These are phyloP conservation scores for Phyllotis vaccarum DNA, from an alignment of 2,797 vertebrate species.

Conservation along the genomic window DNA sequence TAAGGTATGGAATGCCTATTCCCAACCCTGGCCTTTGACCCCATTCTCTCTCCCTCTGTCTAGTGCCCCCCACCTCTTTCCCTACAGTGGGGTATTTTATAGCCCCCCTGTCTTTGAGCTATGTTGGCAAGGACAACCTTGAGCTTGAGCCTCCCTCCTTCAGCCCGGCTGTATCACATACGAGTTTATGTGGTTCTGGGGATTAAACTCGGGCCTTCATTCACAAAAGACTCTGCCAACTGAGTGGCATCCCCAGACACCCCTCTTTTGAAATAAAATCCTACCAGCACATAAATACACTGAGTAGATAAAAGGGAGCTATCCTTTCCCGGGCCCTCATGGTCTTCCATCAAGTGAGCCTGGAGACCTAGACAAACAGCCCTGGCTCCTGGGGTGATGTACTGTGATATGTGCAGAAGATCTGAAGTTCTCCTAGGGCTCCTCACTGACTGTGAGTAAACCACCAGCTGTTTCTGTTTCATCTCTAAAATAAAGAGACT, in stretches of 20 bases:
- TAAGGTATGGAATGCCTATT: not conserved
- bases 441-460: conserved; percentile 52
- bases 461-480: conserved; percentile 39
- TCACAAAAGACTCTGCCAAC: not conserved
- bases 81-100: not conserved
- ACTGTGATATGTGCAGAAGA: not conserved
- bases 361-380: conserved; percentile 22
- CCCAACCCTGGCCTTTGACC: too few species aligned
- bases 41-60: not conserved
- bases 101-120: not conserved
- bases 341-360: not conserved
- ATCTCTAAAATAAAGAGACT: conserved; percentile 45
- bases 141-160: not conserved
- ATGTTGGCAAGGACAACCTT: not conserved
- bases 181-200: not conserved
- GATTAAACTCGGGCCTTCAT: not conserved
- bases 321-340: not conserved
- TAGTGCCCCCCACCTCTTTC: not conserved
- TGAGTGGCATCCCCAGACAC: not conserved
- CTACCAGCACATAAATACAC: not conserved
- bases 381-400: not conserved
- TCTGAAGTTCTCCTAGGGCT: conserved; percentile 21
- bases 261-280: not conserved
- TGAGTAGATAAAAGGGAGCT: conserved; percentile 27
- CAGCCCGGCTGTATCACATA: not conserved